phyloP scores from a whole-genome alignment of 2,888 invertebrate species.

The Agriopis aurantiaria region DNA sequence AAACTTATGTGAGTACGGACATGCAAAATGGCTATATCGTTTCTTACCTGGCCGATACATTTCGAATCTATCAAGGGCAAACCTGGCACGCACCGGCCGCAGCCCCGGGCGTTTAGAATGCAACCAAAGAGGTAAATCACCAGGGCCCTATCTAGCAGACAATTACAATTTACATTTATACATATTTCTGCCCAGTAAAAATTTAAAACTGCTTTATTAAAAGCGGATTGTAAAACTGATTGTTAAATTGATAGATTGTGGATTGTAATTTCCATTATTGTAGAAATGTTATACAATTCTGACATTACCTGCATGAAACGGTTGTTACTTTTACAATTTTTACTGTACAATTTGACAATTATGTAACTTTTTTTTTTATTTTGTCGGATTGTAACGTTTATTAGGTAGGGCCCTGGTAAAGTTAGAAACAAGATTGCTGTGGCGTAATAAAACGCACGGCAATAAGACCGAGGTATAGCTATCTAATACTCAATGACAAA shows the following conservation, averaged over 20 bases:
- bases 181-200: too few species aligned
- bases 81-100: slow-evolving; percentile 37
- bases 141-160: slow-evolving; percentile 1
- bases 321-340: too few species aligned
- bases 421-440: slow-evolving; percentile 34
- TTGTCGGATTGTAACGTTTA: too few species aligned
- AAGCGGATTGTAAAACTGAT: too few species aligned
- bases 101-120: slow-evolving; percentile 34
- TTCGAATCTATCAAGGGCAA: slow-evolving; percentile 43
- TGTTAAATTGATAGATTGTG: too few species aligned
- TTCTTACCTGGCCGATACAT: slow-evolving; percentile 40
- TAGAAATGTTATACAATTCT: too few species aligned
- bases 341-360: too few species aligned
- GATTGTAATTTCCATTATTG: too few species aligned
- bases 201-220: too few species aligned
- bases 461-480: background rate
- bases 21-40: slow-evolving; percentile 44
- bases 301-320: too few species aligned
- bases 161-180: too few species aligned
- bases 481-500: slow-evolving; percentile 27
- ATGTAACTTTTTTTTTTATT: too few species aligned
- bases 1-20: slow-evolving; percentile 34
- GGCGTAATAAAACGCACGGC: slow-evolving; percentile 33
- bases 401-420: slow-evolving; percentile 12
- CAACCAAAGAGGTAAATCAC: slow-evolving; percentile 37